Conservation (phyloP, 2,113 vertebrate species). For the Macaca mulatta region DNA sequence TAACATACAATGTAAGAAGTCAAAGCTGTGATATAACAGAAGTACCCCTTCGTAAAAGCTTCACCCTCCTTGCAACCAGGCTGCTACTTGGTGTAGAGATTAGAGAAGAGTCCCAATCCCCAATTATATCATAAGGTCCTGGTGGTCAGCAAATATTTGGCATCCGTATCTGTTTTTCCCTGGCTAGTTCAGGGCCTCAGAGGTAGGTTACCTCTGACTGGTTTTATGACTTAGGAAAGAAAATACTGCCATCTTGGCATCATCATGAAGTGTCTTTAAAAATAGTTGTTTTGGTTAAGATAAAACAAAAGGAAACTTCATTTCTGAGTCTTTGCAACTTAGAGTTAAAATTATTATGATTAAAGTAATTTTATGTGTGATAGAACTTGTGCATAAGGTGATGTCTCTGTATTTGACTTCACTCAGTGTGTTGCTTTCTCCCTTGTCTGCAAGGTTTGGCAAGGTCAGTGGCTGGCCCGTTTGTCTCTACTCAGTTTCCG, state of each 20-base stretch:
- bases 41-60: not conserved
- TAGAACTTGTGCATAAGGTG: not conserved
- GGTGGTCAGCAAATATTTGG: fast-evolving
- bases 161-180: fast-evolving
- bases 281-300: not conserved
- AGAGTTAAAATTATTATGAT: not conserved
- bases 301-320: not conserved
- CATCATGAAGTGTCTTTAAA: not conserved
- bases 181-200: no score
- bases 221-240: not conserved
- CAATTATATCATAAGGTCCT: no score
- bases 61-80: not conserved
- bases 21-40: not conserved
- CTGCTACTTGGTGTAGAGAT: not conserved
- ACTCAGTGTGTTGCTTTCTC: no score
- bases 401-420: no score
- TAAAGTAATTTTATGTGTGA: not conserved
- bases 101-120: not conserved
- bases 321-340: not conserved
- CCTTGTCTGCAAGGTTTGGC: not conserved
- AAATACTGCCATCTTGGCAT: not conserved
- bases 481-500: fast-evolving
- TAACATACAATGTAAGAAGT: not conserved
- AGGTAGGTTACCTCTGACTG: not conserved
- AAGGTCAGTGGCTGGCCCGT: not conserved